These are phyloP conservation scores for Plutella xylostella DNA, from an alignment of 2,888 invertebrate genomes.

Conservation along the genomic window DNA sequence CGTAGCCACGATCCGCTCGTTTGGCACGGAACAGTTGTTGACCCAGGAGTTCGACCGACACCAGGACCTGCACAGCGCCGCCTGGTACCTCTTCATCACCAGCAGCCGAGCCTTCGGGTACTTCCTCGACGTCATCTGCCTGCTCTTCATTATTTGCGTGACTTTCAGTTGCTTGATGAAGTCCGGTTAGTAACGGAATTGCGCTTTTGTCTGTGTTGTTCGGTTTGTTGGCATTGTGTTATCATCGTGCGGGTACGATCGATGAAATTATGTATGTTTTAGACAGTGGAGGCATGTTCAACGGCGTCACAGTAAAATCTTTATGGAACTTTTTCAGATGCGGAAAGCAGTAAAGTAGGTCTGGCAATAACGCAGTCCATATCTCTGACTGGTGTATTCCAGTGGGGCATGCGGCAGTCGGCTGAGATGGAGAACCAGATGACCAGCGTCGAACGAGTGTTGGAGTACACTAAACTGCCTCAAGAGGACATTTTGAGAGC, in stretches of 20 bases:
- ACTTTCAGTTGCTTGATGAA: constrained; percentile 73
- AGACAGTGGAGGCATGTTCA: not conserved
- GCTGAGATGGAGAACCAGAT: constrained; percentile 85
- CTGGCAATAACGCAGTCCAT: constrained; percentile 75
- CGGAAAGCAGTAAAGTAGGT: constrained; percentile 70
- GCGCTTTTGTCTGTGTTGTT: too few relatives aligned
- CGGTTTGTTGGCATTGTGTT: too few relatives aligned
- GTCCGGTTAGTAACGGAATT: constrained; percentile 37
- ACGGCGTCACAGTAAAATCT: not conserved
- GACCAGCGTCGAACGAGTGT: constrained; percentile 83
- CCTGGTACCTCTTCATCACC: constrained; percentile 75
- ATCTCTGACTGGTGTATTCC: constrained; percentile 71
- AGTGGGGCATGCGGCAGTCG: constrained; percentile 90
- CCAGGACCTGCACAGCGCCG: constrained; percentile 74
- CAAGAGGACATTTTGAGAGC: constrained; percentile 36
- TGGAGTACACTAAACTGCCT: constrained; percentile 74
- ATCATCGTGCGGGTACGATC: too few relatives aligned
- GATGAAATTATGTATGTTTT: not conserved
- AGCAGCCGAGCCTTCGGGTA: constrained; percentile 75
- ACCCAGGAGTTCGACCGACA: constrained; percentile 66
- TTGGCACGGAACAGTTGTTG: constrained; percentile 75
- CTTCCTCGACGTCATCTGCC: constrained; percentile 73
- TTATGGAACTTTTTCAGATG: constrained; percentile 36
- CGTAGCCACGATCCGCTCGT: constrained; percentile 83
- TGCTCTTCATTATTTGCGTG: constrained; percentile 72